Base-by-base conservation (phyloP, 2,888 invertebrate genomes). In the Meghimatium bilineatum region DNA sequence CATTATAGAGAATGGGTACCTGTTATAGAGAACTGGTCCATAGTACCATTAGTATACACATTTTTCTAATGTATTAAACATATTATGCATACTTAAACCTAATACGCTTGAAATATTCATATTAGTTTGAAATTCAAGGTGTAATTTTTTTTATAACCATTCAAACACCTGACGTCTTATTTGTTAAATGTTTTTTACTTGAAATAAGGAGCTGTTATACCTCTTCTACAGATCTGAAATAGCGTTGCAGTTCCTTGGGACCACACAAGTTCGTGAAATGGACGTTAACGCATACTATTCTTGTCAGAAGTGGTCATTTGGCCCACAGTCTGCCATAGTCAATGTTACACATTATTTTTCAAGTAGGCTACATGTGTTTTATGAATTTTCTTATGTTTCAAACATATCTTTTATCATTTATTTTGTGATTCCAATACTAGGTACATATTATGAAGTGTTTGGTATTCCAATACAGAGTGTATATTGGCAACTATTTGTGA, bases 261-360 rank as follows among this genome's bases (percentile, higher is more conserved):
- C 23, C 17, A 29, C 3, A 36, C 1, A 29, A 20, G 72, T 67
- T n/a, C 63, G 85, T 32, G 82, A 71, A 20, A 78, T 85, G 52
- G 74, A 78, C 26, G 82, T 82, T 8, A 49, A 69, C 1, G 74
- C 69, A 20, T 85, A 63, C 49, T 67, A 75, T 32, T 79, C 85
- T 32, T 82, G 82, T 32, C 82, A 82, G 52, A 75, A 67, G 20
- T 76, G 75, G 82, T 23, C 29, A 0, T 67, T 75, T 52, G 67
- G 52, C 17, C 1, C 32, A 10, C 66, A 66, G 63, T 44, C 36
- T 17, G 75, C 76, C 12, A 60, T 76, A n/a, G 36, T 82, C 49
- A 82, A 82, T 49, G 82, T 82, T 12, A 76, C 82, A 26, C 82
- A 82, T 38, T 67, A 76, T 36, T 82, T 82, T 17, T 82, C 82